These are phyloP conservation scores for Sinocyclocheilus grahami DNA, from an alignment of 2,113 vertebrate species.

Conservation along the genomic window DNA sequence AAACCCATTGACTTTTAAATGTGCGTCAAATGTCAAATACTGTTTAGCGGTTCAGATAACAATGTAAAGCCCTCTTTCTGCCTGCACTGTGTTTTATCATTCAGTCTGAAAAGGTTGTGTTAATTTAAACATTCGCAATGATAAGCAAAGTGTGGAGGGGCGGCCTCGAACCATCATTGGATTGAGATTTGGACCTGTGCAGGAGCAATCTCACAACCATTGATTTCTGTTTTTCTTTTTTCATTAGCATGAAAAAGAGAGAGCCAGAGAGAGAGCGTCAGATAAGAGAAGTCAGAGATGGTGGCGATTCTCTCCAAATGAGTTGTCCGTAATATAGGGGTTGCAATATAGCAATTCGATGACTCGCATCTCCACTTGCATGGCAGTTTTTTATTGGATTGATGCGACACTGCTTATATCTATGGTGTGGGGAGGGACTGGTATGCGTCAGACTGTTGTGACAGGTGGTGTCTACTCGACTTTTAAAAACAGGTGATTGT, in stretches of 20 bases:
- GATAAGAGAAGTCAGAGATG: slow-evolving; percentile 52
- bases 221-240: slow-evolving; percentile 58
- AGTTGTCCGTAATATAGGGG: slow-evolving; percentile 59
- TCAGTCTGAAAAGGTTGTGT: slow-evolving; percentile 19
- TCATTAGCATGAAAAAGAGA: slow-evolving; percentile 26
- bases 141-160: slow-evolving; percentile 53
- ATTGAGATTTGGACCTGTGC: slow-evolving; percentile 61
- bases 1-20: slow-evolving; percentile 66
- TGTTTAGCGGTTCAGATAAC: slow-evolving; percentile 54
- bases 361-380: slow-evolving; percentile 45
- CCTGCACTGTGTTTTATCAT: slow-evolving; percentile 28
- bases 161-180: slow-evolving; percentile 19
- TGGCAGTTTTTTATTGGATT: slow-evolving; percentile 70
- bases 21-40: slow-evolving; percentile 67
- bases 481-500: background rate
- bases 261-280: slow-evolving; percentile 1
- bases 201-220: slow-evolving; percentile 58
- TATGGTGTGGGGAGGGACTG: background rate
- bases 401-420: slow-evolving; percentile 51
- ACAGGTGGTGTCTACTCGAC: background rate
- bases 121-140: slow-evolving; percentile 55
- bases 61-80: background rate
- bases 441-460: slow-evolving; percentile 40
- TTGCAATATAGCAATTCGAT: slow-evolving; percentile 49
- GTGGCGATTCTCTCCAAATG: slow-evolving; percentile 49